Evolutionary conservation across 2,797 vertebrate species (phyloP).

Genomic region (Parauchenoglanis punctatus): DNA sequence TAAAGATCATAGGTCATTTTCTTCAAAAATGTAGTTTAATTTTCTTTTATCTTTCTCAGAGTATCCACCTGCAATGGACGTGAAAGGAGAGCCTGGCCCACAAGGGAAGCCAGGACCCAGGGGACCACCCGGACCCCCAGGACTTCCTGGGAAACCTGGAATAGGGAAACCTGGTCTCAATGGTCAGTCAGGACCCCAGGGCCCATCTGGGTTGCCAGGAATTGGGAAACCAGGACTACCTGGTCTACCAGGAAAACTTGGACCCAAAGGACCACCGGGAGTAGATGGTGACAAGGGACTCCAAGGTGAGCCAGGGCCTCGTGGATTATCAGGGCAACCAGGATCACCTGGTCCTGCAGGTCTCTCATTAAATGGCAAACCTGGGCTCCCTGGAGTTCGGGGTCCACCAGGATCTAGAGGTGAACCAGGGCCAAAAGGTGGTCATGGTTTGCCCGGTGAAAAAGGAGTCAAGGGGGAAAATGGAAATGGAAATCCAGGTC

Average conservation of each 20-base stretch:
- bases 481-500: conserved; percentile 89
- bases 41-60: conserved; percentile 75
- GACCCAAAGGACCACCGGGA: conserved; percentile 87
- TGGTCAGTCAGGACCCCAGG: conserved; percentile 88
- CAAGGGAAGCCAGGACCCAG: conserved; percentile 92
- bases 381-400: conserved; percentile 85
- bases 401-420: conserved; percentile 86
- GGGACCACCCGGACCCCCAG: conserved; percentile 86
- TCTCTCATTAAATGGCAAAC: conserved; percentile 92
- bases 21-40: not conserved
- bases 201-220: conserved; percentile 89
- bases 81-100: conserved; percentile 94
- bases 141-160: conserved; percentile 92
- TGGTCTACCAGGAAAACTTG: conserved; percentile 90
- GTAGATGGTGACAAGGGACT: conserved; percentile 85
- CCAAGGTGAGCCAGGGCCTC: conserved; percentile 88
- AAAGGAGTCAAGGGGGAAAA: conserved; percentile 89
- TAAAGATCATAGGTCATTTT: not conserved
- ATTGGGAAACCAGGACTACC: conserved; percentile 93
- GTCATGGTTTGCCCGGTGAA: conserved; percentile 82
- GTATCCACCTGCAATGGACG: conserved; percentile 88
- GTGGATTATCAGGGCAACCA: conserved; percentile 87
- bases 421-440: conserved; percentile 87
- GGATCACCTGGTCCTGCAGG: conserved; percentile 92
- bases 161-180: conserved; percentile 91